phyloP scores from a whole-genome alignment of 2,888 invertebrate species.

The Morpho achilles region DNA sequence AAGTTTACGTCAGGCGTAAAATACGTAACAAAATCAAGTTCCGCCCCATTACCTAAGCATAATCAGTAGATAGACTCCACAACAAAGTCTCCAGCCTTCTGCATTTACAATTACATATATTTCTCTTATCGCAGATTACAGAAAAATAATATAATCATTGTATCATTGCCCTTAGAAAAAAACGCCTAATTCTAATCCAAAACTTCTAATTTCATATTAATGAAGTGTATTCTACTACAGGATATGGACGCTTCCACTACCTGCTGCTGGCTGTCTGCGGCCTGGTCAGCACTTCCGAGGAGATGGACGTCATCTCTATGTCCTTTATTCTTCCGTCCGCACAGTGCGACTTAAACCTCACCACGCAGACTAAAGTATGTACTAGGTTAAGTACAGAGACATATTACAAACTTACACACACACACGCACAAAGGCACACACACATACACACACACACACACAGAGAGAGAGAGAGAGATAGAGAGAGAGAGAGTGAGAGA shows the following conservation, averaged over 20 bases:
- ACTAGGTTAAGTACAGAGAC: not conserved
- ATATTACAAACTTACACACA: not conserved
- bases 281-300: constrained; percentile 96
- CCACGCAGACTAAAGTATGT: constrained; percentile 89
- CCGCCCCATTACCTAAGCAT: too few species aligned
- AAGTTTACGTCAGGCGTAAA: too few species aligned
- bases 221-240: constrained; percentile 54
- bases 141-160: too few species aligned
- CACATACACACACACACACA: too few species aligned
- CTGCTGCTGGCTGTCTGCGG: constrained; percentile 94
- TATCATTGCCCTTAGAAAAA: not conserved
- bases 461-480: too few species aligned
- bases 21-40: too few species aligned
- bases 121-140: not conserved
- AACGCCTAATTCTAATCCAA: not conserved
- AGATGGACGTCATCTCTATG: constrained; percentile 97
- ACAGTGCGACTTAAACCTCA: constrained; percentile 93
- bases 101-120: too few species aligned
- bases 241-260: constrained; percentile 94
- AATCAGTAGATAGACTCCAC: too few species aligned
- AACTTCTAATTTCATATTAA: too few species aligned
- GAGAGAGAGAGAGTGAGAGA: too few species aligned
- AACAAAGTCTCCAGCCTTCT: too few species aligned
- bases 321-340: constrained; percentile 96
- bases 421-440: too few species aligned